Conservation (phyloP, 1,140 invertebrate genomes). For the Xylocopa sonorina region DNA sequence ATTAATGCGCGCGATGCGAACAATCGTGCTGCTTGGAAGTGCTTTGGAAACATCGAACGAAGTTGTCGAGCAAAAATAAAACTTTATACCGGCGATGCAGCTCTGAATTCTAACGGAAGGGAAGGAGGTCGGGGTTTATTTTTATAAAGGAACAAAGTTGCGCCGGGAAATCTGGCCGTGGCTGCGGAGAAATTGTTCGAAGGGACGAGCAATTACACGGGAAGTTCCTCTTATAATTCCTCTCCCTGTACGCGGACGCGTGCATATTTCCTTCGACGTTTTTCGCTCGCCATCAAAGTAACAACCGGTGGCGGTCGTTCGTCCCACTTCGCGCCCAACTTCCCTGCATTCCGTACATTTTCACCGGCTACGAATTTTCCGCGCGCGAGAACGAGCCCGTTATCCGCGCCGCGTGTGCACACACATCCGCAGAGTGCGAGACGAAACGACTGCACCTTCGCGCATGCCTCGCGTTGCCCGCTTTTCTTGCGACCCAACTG, state of each 20-base stretch:
- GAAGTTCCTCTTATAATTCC: slow-evolving; percentile 18
- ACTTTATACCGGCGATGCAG: not conserved
- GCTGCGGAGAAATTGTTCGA: not conserved
- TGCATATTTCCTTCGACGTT: slow-evolving; percentile 31
- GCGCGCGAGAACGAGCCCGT: slow-evolving; percentile 45
- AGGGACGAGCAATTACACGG: slow-evolving; percentile 10
- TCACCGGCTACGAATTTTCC: slow-evolving; percentile 37
- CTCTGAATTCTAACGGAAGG: not conserved
- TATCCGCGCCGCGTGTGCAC: not conserved
- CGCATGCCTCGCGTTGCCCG: slow-evolving; percentile 41
- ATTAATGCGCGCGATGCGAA: not conserved
- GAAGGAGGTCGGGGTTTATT: too few relatives aligned
- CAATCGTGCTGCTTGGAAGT: not conserved
- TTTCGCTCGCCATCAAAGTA: slow-evolving; percentile 36
- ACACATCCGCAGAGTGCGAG: slow-evolving; percentile 18
- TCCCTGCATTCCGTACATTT: slow-evolving; percentile 35
- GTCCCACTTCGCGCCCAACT: slow-evolving; percentile 15
- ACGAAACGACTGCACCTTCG: not conserved
- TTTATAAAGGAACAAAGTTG: not conserved
- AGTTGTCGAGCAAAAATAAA: not conserved
- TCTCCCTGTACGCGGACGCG: not conserved
- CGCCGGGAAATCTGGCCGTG: not conserved
- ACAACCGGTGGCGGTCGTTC: slow-evolving; percentile 31
- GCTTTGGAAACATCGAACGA: not conserved
- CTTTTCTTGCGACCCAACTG: slow-evolving; percentile 25